phyloP scores from a whole-genome alignment of 1,140 invertebrate species.

The Leptonema lineaticorne region DNA sequence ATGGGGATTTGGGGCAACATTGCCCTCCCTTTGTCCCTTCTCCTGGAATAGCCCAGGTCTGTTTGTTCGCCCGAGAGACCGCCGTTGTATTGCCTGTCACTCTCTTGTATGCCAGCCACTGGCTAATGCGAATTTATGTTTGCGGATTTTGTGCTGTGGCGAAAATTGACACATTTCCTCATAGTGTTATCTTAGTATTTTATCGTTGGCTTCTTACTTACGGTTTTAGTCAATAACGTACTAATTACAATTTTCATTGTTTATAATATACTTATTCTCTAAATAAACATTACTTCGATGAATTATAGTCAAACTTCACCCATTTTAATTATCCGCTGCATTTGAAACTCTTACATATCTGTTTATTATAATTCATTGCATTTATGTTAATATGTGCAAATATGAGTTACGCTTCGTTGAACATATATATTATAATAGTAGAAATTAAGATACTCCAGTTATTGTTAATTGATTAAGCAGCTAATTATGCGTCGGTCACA shows the following conservation, averaged over 20 bases:
- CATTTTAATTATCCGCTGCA: too few species aligned
- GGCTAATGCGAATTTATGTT: constrained; percentile 10
- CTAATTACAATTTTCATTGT: too few species aligned
- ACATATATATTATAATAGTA: not conserved
- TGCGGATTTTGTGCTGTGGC: constrained; percentile 5
- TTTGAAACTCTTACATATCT: too few species aligned
- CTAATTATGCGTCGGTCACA: constrained; percentile 17
- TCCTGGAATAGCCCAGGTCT: not conserved
- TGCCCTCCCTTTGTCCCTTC: not conserved
- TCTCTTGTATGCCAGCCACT: not conserved
- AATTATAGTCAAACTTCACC: too few species aligned
- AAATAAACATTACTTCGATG: too few species aligned
- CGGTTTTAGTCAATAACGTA: too few species aligned
- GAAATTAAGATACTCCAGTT: not conserved
- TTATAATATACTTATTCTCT: too few species aligned
- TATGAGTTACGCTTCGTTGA: too few species aligned
- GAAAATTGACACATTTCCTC: not conserved
- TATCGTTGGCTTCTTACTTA: too few species aligned
- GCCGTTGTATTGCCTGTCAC: constrained; percentile 7
- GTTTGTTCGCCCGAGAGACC: constrained; percentile 20
- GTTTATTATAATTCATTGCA: too few species aligned
- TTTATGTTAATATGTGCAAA: too few species aligned
- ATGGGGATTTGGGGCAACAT: not conserved
- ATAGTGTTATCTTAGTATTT: not conserved
- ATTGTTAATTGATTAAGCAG: not conserved